Evolutionary conservation across 2,888 invertebrate species (phyloP).

Genomic region (Melipona bicolor): DNA sequence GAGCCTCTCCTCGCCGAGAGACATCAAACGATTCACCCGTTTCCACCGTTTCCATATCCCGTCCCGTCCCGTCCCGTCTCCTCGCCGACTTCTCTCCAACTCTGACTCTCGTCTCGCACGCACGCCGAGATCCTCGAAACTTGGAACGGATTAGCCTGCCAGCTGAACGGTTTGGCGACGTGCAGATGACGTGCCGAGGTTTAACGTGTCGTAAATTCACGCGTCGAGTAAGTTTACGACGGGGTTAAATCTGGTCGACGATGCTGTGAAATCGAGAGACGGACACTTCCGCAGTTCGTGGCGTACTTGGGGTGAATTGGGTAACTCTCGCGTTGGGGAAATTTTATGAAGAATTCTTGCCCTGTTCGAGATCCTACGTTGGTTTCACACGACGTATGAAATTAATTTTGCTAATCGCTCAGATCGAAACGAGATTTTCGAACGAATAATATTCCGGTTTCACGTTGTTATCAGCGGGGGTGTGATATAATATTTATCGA

Average conservation of each 20-base stretch:
- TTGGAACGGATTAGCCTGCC: neutral
- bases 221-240: neutral
- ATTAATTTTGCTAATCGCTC: no score
- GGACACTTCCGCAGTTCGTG: no score
- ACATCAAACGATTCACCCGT: slow-evolving; percentile 47
- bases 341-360: neutral
- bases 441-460: no score
- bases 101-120: neutral
- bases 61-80: no score
- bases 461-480: no score
- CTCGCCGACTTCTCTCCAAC: no score
- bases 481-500: no score
- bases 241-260: neutral
- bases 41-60: slow-evolving; percentile 21
- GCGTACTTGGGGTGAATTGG: neutral
- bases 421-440: no score
- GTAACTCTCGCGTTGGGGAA: neutral
- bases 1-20: slow-evolving; percentile 34
- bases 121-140: neutral
- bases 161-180: neutral
- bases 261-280: neutral
- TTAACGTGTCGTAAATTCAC: neutral
- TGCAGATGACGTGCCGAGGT: neutral
- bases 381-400: no score
- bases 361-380: no score